Percentiles rank a stretch among this genome's conserved stretches.
These are phyloP conservation scores for Dermolepida albohirtum DNA, from an alignment of 2,888 invertebrate genomes.

Conservation along the genomic window DNA sequence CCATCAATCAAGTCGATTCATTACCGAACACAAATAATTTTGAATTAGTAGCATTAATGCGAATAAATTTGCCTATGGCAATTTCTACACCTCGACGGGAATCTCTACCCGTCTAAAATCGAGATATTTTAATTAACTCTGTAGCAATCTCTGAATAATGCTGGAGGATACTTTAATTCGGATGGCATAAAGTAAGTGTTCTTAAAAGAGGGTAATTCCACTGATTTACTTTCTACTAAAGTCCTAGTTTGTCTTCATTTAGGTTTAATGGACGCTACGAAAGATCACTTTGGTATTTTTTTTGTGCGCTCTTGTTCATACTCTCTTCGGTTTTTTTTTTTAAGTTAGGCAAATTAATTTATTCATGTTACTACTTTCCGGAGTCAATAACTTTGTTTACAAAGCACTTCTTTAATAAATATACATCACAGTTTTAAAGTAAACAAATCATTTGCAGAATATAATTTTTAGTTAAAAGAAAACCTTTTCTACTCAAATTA, in stretches of 20 bases:
- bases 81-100: constrained; percentile 1
- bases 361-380: constrained; percentile 9
- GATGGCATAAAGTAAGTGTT: constrained; percentile 39
- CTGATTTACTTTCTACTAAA: constrained; percentile 36
- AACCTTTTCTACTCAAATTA: no score
- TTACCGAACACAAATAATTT: not conserved
- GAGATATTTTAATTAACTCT: constrained; percentile 36
- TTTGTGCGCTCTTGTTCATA: constrained; percentile 5
- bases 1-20: no score
- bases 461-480: no score
- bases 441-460: no score
- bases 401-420: constrained; percentile 3
- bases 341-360: constrained; percentile 18
- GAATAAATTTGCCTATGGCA: constrained; percentile 11
- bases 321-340: constrained; percentile 8
- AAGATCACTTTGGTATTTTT: constrained; percentile 27
- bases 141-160: constrained; percentile 14
- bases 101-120: constrained; percentile 10
- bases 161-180: constrained; percentile 33
- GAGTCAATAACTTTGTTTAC: constrained; percentile 11
- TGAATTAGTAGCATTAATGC: constrained; percentile 1
- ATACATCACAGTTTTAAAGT: not conserved
- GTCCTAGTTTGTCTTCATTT: constrained; percentile 39
- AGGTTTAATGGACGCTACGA: constrained; percentile 34
- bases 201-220: constrained; percentile 39